Percentiles rank a stretch among this genome's conserved stretches.
Conservation (phyloP, 2,888 invertebrate species). For the Zaprionus obscuricornis region DNA sequence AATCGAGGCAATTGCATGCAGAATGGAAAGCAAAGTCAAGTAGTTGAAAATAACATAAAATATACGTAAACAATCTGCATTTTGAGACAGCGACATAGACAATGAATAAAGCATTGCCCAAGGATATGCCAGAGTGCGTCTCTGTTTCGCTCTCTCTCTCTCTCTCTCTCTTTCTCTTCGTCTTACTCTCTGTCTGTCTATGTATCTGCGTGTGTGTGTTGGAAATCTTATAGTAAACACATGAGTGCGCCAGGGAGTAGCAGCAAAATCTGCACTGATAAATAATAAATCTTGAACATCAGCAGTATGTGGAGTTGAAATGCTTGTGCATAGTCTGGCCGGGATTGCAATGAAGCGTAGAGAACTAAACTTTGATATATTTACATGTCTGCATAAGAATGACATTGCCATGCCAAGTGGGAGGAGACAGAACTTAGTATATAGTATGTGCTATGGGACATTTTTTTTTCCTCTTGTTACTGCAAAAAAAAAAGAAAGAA, state of each 20-base stretch:
- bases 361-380: constrained; percentile 57
- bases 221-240: constrained; percentile 54
- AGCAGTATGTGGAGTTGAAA: constrained; percentile 43
- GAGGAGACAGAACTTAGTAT: constrained; percentile 9
- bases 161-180: not conserved
- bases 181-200: constrained; percentile 3
- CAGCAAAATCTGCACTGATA: constrained; percentile 70
- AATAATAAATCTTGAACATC: constrained; percentile 69
- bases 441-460: too few species aligned
- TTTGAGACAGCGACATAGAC: constrained; percentile 48
- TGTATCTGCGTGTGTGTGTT: constrained; percentile 22
- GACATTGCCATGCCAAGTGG: constrained; percentile 9
- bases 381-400: constrained; percentile 44
- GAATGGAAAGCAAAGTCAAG: constrained; percentile 45
- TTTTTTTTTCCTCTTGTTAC: too few species aligned
- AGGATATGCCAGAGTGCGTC: constrained; percentile 29
- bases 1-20: constrained; percentile 55
- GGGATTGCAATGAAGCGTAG: constrained; percentile 36
- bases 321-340: constrained; percentile 13
- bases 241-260: constrained; percentile 47
- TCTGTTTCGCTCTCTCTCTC: not conserved
- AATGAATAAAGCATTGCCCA: constrained; percentile 62
- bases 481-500: too few species aligned
- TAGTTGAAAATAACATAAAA: constrained; percentile 56
- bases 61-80: constrained; percentile 74